phyloP scores from a whole-genome alignment of 2,888 invertebrate species.

The Hirtodrosophila alboralis region DNA sequence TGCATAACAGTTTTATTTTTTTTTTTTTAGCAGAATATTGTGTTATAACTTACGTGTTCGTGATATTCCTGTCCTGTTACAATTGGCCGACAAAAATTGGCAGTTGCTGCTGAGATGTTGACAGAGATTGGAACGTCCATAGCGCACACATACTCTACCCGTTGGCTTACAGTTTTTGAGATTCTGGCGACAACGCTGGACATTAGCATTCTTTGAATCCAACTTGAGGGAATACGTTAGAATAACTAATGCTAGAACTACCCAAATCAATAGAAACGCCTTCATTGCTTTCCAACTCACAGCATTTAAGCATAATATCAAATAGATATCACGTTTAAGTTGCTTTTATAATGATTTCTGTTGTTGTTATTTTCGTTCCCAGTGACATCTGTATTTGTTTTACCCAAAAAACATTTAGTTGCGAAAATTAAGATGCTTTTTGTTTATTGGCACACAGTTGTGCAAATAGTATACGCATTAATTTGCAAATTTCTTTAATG shows the following conservation, averaged over 20 bases:
- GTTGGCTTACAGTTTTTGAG: constrained; percentile 15
- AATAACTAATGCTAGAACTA: constrained; percentile 11
- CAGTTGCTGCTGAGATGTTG: constrained; percentile 30
- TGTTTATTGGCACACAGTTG: constrained; percentile 14
- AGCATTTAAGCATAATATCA: neutral
- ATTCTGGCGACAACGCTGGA: constrained; percentile 26
- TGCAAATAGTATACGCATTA: constrained; percentile 24
- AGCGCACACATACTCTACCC: constrained; percentile 20
- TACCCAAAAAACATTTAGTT: constrained; percentile 7
- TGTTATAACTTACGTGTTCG: constrained; percentile 6
- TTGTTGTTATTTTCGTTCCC: neutral
- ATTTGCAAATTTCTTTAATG: neutral
- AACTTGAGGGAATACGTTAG: neutral
- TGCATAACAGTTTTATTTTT: too few species aligned
- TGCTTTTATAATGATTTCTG: constrained; percentile 1
- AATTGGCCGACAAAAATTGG: constrained; percentile 23
- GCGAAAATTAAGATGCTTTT: neutral
- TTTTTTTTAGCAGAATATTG: neutral
- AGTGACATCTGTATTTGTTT: constrained; percentile 23
- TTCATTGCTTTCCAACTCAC: constrained; percentile 27
- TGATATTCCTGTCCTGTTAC: constrained; percentile 3
- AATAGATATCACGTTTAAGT: neutral
- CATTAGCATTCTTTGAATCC: neutral
- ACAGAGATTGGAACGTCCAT: constrained; percentile 43
- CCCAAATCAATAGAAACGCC: constrained; percentile 9